Evolutionary conservation across 2,113 vertebrate species (phyloP), one percentile per base, ranked within the genome.

Genomic region (Callaeas wilsoni): DNA sequence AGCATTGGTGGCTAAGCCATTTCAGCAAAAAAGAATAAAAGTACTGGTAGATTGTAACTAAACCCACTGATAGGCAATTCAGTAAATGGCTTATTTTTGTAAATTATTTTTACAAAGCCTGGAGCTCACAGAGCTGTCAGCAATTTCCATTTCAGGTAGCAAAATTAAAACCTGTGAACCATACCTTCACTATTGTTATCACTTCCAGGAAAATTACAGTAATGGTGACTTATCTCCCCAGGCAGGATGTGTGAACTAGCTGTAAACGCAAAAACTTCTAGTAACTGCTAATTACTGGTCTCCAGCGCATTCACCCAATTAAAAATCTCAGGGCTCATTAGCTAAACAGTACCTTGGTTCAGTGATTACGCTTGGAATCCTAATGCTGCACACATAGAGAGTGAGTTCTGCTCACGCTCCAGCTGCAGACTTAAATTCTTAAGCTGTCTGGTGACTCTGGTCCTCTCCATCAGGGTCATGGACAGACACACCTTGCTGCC

Each of bases 401-500:
- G 39, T 6, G 44, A 37, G 10, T 33, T 6, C 25, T 50, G 52
- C 26, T 76, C 10, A 12, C 0, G 1, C 32, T 83, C 27, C 57
- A 69, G 52, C 33, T 69, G 46, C 41, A 74, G 50, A 37, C 11
- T 27, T 46, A 14, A 76, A 42, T 50, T 25, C 18, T 56, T 27
- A 3, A 86, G 30, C 29, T 26, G 8, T 16, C 18, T 62, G 46
- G 10, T 83, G 52, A 69, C 57, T 82, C n/a, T 8, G 0, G 1
- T 70, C 35, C 26, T 93, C 41, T 90, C 69, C 19, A 0, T 8
- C 92, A 99, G 98, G 95, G 90, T 96, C 12, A 74, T 98, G 9
- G 98, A 99, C 0, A 98, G 98, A 30, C 95, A 55, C 79, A 98
- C 97, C 92, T 96, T 99, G 83, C 93, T 99, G 97, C 98, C 98